These are phyloP conservation scores for Diplodus puntazzo DNA, from an alignment of 2,797 vertebrate species.

Conservation along the genomic window DNA sequence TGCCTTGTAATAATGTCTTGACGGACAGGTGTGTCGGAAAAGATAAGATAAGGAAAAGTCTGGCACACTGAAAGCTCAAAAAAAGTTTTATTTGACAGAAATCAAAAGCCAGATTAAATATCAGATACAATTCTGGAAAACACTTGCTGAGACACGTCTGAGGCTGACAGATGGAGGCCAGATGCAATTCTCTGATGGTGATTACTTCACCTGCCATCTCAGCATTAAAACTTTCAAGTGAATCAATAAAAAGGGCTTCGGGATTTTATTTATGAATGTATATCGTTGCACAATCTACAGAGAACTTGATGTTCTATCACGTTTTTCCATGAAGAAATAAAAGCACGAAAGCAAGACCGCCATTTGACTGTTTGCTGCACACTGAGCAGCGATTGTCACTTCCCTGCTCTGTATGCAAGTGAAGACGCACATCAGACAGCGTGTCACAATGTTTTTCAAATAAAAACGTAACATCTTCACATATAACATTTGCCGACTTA, in stretches of 20 bases:
- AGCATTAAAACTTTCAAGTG: background rate
- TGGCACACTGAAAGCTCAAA: background rate
- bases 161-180: conserved; percentile 21
- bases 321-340: background rate
- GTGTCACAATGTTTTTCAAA: no score
- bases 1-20: background rate
- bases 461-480: no score
- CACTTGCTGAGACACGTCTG: background rate
- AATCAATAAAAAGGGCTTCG: background rate
- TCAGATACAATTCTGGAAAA: conserved; percentile 8
- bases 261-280: background rate
- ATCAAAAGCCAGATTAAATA: background rate
- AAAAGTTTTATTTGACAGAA: background rate
- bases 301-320: background rate
- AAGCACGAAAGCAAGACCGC: background rate
- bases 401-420: no score
- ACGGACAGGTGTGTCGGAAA: background rate
- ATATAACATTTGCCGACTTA: no score
- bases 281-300: background rate
- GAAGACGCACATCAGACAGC: no score
- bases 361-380: background rate
- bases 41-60: background rate
- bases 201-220: background rate
- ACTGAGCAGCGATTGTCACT: background rate
- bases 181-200: conserved; percentile 9